These are phyloP conservation scores for Drosophila navojoa DNA, from an alignment of 1,140 invertebrate species.

Conservation along the genomic window DNA sequence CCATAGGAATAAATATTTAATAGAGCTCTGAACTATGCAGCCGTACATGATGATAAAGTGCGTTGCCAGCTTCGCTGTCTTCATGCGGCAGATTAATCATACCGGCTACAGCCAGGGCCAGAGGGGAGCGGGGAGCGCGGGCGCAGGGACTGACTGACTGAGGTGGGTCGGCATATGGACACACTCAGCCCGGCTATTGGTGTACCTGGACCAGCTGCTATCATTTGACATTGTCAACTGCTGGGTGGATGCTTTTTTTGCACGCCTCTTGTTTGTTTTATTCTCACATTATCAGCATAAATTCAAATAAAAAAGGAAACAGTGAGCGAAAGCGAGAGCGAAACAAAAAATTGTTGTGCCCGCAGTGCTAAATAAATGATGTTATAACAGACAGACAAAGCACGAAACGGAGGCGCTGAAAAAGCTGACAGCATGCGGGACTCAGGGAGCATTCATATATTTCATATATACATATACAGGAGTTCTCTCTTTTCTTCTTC, in stretches of 20 bases:
- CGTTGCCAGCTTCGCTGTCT: slow-evolving; percentile 52
- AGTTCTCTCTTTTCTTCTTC: not conserved
- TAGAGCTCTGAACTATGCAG: slow-evolving; percentile 53
- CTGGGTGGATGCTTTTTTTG: slow-evolving; percentile 10
- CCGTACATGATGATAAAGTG: slow-evolving; percentile 67
- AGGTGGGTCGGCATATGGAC: slow-evolving; percentile 16
- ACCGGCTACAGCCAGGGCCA: slow-evolving; percentile 23
- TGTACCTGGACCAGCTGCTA: slow-evolving; percentile 22
- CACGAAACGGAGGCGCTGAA: slow-evolving; percentile 23
- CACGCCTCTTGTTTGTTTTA: slow-evolving; percentile 15
- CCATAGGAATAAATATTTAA: slow-evolving; percentile 71
- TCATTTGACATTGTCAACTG: slow-evolving; percentile 54
- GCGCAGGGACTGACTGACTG: not conserved
- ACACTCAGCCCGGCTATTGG: slow-evolving; percentile 38
- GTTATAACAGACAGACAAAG: slow-evolving; percentile 71
- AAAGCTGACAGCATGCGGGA: slow-evolving; percentile 63
- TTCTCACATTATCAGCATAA: slow-evolving; percentile 78
- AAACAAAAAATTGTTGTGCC: slow-evolving; percentile 25
- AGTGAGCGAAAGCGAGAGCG: not conserved
- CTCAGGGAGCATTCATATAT: slow-evolving; percentile 57
- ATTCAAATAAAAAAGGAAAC: slow-evolving; percentile 71
- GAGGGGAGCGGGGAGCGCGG: not conserved
- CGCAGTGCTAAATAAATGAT: slow-evolving; percentile 77
- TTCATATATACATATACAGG: not conserved
- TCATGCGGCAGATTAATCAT: slow-evolving; percentile 74